Base-by-base conservation (phyloP, 35 echinoderm and acorn worm genomes). In the Holothuria glaberrima region DNA sequence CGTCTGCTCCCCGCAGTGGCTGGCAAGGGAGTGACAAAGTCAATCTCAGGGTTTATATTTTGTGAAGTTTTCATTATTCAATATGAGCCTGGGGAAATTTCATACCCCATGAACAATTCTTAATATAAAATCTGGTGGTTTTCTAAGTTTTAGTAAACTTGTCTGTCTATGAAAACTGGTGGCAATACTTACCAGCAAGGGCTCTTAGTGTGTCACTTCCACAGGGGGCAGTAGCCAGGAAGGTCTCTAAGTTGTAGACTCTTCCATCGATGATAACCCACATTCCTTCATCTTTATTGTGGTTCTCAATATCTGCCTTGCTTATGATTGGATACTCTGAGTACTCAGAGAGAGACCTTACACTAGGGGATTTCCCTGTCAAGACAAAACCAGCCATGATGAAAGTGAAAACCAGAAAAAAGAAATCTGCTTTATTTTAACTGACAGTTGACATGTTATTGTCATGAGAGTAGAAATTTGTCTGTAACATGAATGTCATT, bases 281-380 rank as follows among this genome's bases (percentile, higher is more conserved):
- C 88, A 98, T 63, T 6, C 96, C 96, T 16, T 93, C 96, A 48
- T 98, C 96, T 86, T 98, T 98, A 71, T 98, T 98, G 58, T 98
- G 96, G 86, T 99, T 99, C 80, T 99, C 97, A n/a, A 99, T 80
- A 62, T 99, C 97, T 46, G 97, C 97, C 73, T 99, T 99, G 32
- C 93, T 91, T 26, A 99, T 95, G 73, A 99, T 80, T 3, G 93
- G 97, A 34, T 98, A 91, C 16, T 99, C 97, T 2, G 67, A 86
- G 30, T 80, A 71, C n/a, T 69, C 75, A 25, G 92, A 77, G 24
- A 68, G 38, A 0, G 90, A 84, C 48, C 75, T 81, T 12, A 83
- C 59, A 86, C 86, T 86, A 1, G 86, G 64, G 6, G 90, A 56
- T 29, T 82, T 89, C 64, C 94, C 91, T 89, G 78, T 14, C 32